Evolutionary conservation across 1,140 invertebrate genomes (phyloP), one percentile per base, ranked within the genome.

Genomic region (Orchestia grillus): DNA sequence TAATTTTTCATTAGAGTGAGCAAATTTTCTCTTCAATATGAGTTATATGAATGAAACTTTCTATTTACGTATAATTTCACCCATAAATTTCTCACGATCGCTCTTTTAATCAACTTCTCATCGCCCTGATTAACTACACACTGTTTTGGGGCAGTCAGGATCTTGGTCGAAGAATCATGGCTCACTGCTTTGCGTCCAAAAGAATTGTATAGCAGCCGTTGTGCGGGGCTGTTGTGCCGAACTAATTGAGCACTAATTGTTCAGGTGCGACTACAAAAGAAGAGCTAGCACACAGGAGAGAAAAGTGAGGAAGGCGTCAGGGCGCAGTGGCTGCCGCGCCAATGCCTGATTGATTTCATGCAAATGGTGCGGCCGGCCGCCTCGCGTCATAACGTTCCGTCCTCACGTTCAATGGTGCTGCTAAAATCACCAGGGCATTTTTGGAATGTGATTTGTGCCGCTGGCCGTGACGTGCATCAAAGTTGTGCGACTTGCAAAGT

Each of bases 291-390:
- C 62, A 28, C 15, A 77, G 62, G 62, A 36, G 15, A 77, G 15
- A 77, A 77, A 77, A 77, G 62, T 77, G 62, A 15, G 28, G 62
- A 8, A 77, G 62, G 62, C 62, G 62, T 77, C 62, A 77, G 62
- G 36, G 62, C 62, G 62, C 62, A 77, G 19, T 87, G 88, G 4
- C 88, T 19, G 88, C 88, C 28, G 88, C 88, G 88, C 88, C 88
- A 36, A 42, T 44, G 88, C 88, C 88, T 90, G 88, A 90, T 90
- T 90, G 88, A 90, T 90, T 90, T 90, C 88, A 90, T 90, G 88
- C 88, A 90, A 90, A 90, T 90, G 4, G n/a, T 41, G 88, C 15
- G 42, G 88, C 88, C 41, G 62, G 62, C 62, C 88, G 88, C n/a
- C 41, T 4, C 36, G 87, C 36, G 8, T 87, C 87, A 87, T 42